These are phyloP conservation scores for Lacerta viridis DNA, from an alignment of 2,797 vertebrate genomes.

Conservation along the genomic window DNA sequence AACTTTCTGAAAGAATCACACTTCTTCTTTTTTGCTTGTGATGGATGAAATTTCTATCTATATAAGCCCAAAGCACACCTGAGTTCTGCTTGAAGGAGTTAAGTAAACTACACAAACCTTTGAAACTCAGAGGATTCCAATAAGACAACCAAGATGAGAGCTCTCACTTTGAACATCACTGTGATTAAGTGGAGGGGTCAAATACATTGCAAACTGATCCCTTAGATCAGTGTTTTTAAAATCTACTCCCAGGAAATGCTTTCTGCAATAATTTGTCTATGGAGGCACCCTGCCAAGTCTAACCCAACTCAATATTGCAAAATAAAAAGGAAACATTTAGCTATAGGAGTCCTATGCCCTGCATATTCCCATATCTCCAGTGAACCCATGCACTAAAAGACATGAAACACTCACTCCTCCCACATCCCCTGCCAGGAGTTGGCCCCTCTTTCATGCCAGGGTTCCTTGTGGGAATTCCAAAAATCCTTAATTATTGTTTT, in stretches of 20 bases:
- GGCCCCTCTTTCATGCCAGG: background rate
- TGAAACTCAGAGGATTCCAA: background rate
- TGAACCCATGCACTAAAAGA: background rate
- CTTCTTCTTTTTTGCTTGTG: conserved; percentile 23
- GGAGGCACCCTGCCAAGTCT: background rate
- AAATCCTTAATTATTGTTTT: too few species aligned
- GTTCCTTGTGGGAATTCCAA: too few species aligned
- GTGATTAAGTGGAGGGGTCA: background rate
- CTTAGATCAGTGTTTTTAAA: background rate
- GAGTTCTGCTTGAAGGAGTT: conserved; percentile 4
- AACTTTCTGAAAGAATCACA: conserved; percentile 1
- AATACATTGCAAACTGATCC: background rate
- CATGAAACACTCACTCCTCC: background rate
- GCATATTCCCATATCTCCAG: background rate
- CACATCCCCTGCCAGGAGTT: background rate
- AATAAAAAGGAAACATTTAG: background rate
- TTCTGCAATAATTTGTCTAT: background rate
- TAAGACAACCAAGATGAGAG: background rate
- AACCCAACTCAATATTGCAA: background rate
- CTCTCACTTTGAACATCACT: background rate
- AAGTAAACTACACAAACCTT: conserved; percentile 7
- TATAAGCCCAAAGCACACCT: background rate
- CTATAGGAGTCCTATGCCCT: too few species aligned
- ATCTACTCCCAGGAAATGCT: background rate
- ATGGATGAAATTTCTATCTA: conserved; percentile 34